Base-by-base conservation (phyloP, 1,140 invertebrate species). In the Goniozus legneri region DNA sequence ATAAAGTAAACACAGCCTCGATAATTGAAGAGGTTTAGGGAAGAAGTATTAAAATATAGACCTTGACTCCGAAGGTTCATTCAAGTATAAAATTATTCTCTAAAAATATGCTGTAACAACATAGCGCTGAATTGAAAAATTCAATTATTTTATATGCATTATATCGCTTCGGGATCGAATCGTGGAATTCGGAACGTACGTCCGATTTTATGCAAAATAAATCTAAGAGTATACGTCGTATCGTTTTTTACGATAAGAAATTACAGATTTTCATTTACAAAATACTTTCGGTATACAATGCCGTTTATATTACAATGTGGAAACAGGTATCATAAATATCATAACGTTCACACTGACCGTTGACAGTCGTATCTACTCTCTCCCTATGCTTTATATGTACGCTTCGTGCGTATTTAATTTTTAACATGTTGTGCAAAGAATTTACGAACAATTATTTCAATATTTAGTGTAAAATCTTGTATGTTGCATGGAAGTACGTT, bases 1-100 rank as follows among this genome's bases (percentile, higher is more conserved):
- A 33, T 54, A 53, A 64, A 63, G 52, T 50, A 60, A 62, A 64
- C 64, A 65, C 61, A 66, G 64, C 64, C 64, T 60, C 53, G 34
- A 53, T 56, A 64, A 66, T 65, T 58, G 60, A 65, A 62, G n/a
- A 60, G 52, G 45, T 63, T 52, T 24, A 41, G 56, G 51, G 43
- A 58, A 56, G 51, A 62, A 61, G 50, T 64, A 63, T 56, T 63
- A 59, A 60, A 64, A 64, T 51, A 54, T 61, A 50, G 39, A 37
- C 40, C 31, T 15, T 43, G 46, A 40, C 20, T 43, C 39, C 53
- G 19, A 33, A 37, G 41, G 35, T 42, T 38, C 38, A 39, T 35
- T 16, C 24, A 53, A 27, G 48, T 64, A 60, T 54, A 60, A 62
- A 64, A 55, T 47, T 48, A 56, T 53, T 52, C 36, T 46, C 48